Conservation (phyloP, 2,888 invertebrate species). For the Ectropis crepuscularia region DNA sequence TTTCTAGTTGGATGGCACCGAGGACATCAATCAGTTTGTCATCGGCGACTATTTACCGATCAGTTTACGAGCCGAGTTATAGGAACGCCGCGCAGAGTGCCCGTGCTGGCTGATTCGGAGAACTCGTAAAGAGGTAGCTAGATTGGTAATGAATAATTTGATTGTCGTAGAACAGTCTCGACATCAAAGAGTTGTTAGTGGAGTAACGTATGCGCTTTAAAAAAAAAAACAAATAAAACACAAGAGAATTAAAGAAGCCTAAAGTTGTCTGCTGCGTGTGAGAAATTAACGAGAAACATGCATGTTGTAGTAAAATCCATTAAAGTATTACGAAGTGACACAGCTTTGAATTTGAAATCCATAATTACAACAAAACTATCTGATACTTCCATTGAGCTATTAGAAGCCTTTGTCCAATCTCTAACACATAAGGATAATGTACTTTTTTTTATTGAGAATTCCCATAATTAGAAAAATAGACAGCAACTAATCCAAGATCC, state of each 20-base stretch:
- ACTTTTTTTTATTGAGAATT: too few relatives aligned
- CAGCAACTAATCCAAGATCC: too few relatives aligned
- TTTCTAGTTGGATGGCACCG: conserved; percentile 24
- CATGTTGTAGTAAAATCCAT: too few relatives aligned
- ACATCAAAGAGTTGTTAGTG: neutral
- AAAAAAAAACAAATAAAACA: neutral
- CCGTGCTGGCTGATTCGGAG: conserved; percentile 14
- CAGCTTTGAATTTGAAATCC: too few relatives aligned
- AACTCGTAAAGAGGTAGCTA: conserved; percentile 19
- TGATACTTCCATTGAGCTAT: too few relatives aligned
- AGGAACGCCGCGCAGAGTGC: conserved; percentile 21
- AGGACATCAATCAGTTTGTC: conserved; percentile 43
- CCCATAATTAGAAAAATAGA: too few relatives aligned
- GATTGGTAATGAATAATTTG: conserved; percentile 13
- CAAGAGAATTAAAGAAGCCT: neutral
- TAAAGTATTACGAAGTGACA: too few relatives aligned
- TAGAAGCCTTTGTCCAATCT: too few relatives aligned
- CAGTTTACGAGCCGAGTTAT: conserved; percentile 35
- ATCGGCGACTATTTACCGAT: conserved; percentile 40
- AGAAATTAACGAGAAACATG: too few relatives aligned
- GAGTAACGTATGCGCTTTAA: conserved; percentile 1
- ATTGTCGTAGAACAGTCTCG: conserved; percentile 7
- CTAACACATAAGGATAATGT: too few relatives aligned
- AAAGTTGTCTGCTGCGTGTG: too few relatives aligned
- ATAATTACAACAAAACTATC: too few relatives aligned